These are phyloP conservation scores for Lithosia quadra DNA, from an alignment of 2,888 invertebrate genomes.

Conservation along the genomic window DNA sequence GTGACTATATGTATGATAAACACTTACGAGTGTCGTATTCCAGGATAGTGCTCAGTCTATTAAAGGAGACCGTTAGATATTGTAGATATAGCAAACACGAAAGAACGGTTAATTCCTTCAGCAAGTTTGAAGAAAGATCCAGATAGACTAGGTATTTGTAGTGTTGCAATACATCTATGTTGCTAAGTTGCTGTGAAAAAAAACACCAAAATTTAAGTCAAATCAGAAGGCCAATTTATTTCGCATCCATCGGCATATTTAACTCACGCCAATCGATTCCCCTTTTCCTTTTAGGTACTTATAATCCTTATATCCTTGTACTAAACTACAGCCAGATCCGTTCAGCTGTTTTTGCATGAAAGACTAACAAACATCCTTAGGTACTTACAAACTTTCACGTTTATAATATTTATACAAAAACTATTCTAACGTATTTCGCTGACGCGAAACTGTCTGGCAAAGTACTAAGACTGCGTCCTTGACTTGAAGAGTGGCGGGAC, in stretches of 20 bases:
- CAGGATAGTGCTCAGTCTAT: conserved; percentile 81
- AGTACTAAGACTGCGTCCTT: background rate
- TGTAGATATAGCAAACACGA: conserved; percentile 86
- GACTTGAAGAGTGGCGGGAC: background rate
- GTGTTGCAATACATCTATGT: conserved; percentile 82
- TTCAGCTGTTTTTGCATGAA: too few relatives aligned
- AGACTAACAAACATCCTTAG: too few relatives aligned
- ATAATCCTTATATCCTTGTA: too few relatives aligned
- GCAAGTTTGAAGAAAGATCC: conserved; percentile 86
- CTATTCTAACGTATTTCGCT: background rate
- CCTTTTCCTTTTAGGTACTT: too few relatives aligned
- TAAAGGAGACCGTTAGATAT: conserved; percentile 86
- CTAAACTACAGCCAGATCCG: too few relatives aligned
- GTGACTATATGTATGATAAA: conserved; percentile 22
- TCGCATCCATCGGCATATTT: too few relatives aligned
- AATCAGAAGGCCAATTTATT: background rate
- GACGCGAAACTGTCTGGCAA: background rate
- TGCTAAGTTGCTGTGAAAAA: conserved; percentile 68
- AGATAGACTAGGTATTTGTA: conserved; percentile 88
- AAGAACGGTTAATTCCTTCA: conserved; percentile 83
- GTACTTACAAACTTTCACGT: too few relatives aligned
- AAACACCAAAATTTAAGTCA: background rate
- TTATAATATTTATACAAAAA: background rate
- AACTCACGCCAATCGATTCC: background rate
- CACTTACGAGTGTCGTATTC: conserved; percentile 85